phyloP scores from a whole-genome alignment of 2,113 vertebrate species.

The Gavia stellata region DNA sequence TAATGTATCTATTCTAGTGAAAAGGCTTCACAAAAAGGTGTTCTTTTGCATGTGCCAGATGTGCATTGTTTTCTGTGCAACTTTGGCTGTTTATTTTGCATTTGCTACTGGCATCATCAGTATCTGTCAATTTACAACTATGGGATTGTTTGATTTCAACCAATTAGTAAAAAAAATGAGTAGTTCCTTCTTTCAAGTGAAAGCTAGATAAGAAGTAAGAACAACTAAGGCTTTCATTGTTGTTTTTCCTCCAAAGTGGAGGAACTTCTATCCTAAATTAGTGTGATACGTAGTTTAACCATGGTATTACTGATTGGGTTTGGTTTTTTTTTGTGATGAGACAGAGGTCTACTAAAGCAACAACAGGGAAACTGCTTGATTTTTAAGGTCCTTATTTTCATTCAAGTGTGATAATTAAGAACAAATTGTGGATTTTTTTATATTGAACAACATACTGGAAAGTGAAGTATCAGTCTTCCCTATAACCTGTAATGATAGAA shows the following conservation, averaged over 20 bases:
- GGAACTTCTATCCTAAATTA: background rate
- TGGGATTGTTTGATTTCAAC: background rate
- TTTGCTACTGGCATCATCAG: background rate
- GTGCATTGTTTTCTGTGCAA: background rate
- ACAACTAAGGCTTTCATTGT: background rate
- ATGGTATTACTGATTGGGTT: background rate
- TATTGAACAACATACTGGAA: background rate
- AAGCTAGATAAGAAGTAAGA: background rate
- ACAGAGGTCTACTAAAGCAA: background rate
- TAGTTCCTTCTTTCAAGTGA: background rate
- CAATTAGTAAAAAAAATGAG: background rate
- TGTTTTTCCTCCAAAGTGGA: rapidly evolving
- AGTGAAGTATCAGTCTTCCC: background rate
- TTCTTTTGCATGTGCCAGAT: background rate
- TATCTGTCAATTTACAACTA: background rate
- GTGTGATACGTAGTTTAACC: background rate
- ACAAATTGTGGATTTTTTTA: background rate
- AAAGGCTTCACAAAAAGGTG: background rate
- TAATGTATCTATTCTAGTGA: too few species aligned
- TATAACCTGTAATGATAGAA: too few species aligned
- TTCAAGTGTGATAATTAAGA: background rate
- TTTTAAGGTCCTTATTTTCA: background rate
- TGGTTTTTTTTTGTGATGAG: background rate
- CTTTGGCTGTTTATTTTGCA: background rate
- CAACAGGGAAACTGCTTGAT: background rate